Evolutionary conservation across 2,797 vertebrate genomes (phyloP).

Genomic region (Karalla daura): DNA sequence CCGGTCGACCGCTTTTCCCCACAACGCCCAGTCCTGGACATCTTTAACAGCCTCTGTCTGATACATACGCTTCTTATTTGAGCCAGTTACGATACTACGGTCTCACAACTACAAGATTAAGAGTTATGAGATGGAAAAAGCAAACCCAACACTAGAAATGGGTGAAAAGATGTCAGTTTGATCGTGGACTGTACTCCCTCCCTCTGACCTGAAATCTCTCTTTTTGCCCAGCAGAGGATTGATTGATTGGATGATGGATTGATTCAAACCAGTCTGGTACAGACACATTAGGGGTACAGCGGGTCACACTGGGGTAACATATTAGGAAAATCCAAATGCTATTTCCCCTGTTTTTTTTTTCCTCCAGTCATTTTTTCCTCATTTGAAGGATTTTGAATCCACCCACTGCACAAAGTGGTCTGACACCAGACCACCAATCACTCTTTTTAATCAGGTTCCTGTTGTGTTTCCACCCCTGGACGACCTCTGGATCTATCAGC

Average conservation of each 20-base stretch:
- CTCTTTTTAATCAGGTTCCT: constrained; percentile 5
- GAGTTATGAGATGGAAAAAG: background rate
- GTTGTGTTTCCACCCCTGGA: background rate
- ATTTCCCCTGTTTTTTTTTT: background rate
- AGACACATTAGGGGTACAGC: constrained; percentile 23
- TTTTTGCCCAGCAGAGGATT: constrained; percentile 17
- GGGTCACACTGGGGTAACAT: constrained; percentile 13
- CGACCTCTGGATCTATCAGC: background rate
- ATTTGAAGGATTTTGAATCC: too few relatives aligned
- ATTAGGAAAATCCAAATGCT: constrained; percentile 1
- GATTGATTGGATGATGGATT: constrained; percentile 10
- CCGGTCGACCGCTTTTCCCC: constrained; percentile 3
- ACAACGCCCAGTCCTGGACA: background rate
- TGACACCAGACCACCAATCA: background rate
- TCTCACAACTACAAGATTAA: background rate
- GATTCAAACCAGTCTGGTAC: constrained; percentile 39
- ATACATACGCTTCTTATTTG: background rate
- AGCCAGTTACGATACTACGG: background rate
- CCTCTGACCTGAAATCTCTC: constrained; percentile 17
- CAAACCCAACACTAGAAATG: background rate
- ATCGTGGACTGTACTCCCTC: background rate
- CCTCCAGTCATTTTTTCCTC: background rate
- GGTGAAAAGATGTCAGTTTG: background rate
- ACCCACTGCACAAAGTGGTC: too few relatives aligned
- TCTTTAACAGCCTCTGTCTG: background rate